Base-by-base conservation (phyloP, 2,888 invertebrate genomes). In the Elysia crispata region DNA sequence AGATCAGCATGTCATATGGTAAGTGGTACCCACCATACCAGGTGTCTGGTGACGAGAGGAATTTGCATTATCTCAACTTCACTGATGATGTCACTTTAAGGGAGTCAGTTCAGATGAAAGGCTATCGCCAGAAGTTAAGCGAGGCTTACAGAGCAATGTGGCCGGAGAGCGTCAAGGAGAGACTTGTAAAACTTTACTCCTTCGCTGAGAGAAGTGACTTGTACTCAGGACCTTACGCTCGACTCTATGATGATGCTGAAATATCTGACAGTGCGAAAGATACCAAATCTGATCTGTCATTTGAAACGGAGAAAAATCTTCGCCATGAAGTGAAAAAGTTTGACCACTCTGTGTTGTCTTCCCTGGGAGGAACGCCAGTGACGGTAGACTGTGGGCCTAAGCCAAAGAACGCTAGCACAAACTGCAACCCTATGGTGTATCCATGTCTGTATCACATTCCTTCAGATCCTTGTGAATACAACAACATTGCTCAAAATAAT, bases 391-490 rank as follows among this genome's bases (percentile, higher is more conserved):
- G 91, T 86, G 90, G 91, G 6, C 80, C 83, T 5, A 87, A 86
- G 76, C 92, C 91, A 5, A 81, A 83, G 5, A 89, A 90, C 82
- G 90, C 89, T 11, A 90, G 88, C 50, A 86, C 84, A 28, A 87
- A 92, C 0, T 97, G 97, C 91, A 91, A 94, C 74, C 95, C 96
- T 0, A 88, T 94, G 0, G 85, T 92, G 57, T 92, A 94, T 0
- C 95, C 96, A 0, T 98, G 98, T 88, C 93, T 98, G 8, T 97
- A 95, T 92, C 95, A 98, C 90, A 94, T 98, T 13, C 92, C 93
- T 0, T 92, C 94, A 18, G 98, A 98, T 93, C 98, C 98, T 0
- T 98, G 98, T 90, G 98, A 98, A 92, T 93, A 93, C 80, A 93
- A 94, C 80, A 97, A 98, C 91, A 85, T 91, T 15, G 91, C 91